Evolutionary conservation across 2,113 vertebrate genomes (phyloP).

Genomic region (Dipodomys stephensi): DNA sequence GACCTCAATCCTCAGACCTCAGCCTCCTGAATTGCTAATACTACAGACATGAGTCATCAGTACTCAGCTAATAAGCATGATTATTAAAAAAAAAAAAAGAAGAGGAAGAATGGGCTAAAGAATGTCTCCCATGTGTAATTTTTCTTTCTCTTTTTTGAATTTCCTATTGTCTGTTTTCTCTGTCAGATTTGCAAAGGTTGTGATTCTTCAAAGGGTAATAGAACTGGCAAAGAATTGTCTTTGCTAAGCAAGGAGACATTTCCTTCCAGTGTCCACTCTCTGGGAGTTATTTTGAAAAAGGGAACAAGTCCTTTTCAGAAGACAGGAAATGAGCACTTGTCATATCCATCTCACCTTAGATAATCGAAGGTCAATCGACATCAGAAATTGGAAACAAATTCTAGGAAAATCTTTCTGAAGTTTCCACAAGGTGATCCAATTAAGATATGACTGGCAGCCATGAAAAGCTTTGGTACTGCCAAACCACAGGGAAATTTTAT

Average conservation of each 20-base stretch:
- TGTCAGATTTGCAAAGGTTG: background rate
- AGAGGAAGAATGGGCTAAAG: background rate
- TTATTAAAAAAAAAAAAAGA: background rate
- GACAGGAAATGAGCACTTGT: background rate
- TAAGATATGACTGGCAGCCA: slow-evolving; percentile 62
- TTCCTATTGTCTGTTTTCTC: slow-evolving; percentile 8
- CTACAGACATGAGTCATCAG: no score
- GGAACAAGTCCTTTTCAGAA: slow-evolving; percentile 20
- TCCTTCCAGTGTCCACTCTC: background rate
- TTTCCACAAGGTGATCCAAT: slow-evolving; percentile 75
- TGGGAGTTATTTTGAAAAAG: slow-evolving; percentile 26
- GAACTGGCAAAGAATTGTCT: background rate
- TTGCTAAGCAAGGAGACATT: slow-evolving; percentile 5
- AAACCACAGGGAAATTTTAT: slow-evolving; percentile 76
- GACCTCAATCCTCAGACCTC: no score
- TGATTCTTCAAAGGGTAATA: background rate
- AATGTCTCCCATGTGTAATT: background rate
- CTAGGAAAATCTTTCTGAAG: slow-evolving; percentile 60
- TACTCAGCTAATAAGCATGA: no score
- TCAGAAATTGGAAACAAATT: slow-evolving; percentile 67
- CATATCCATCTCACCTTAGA: slow-evolving; percentile 55
- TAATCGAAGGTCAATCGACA: slow-evolving; percentile 33
- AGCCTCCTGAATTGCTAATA: no score
- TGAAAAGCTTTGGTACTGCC: slow-evolving; percentile 63
- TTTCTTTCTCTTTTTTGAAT: background rate